Percentiles rank a stretch among this genome's conserved stretches.
Evolutionary conservation across 2,888 invertebrate species (phyloP).

Genomic region (Euphydryas editha): DNA sequence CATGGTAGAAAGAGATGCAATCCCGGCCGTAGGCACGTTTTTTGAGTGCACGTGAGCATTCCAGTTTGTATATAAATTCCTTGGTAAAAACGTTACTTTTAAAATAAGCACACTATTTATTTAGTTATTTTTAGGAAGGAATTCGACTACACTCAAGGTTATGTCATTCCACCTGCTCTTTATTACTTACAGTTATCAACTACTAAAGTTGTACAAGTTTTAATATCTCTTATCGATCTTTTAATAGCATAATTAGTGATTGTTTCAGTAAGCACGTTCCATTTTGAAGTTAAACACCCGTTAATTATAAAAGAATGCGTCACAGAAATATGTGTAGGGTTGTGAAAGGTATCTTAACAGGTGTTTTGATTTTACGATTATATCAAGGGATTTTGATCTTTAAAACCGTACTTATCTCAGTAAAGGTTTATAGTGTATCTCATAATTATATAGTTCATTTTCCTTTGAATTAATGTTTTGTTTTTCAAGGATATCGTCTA

Average conservation of each 20-base stretch:
- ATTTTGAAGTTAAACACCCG: conserved; percentile 5
- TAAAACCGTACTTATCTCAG: background rate
- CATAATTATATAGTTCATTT: background rate
- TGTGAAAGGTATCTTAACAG: conserved; percentile 68
- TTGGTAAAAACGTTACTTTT: too few species aligned
- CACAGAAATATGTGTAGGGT: conserved; percentile 76
- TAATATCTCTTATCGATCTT: background rate
- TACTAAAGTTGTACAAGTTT: background rate
- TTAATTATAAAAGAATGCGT: conserved; percentile 61
- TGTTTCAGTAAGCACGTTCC: conserved; percentile 4
- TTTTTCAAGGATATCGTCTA: too few species aligned
- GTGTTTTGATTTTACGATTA: conserved; percentile 56
- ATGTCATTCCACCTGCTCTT: too few species aligned
- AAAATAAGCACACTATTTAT: too few species aligned
- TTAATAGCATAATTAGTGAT: background rate
- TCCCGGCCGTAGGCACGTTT: too few species aligned
- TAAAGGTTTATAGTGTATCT: background rate
- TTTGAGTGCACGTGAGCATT: too few species aligned
- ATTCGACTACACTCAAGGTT: too few species aligned
- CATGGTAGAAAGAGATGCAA: too few species aligned
- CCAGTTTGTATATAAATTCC: too few species aligned
- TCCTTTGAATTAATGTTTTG: background rate
- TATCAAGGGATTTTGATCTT: conserved; percentile 10
- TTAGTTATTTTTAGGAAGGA: too few species aligned
- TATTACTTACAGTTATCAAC: background rate